phyloP scores from a whole-genome alignment of 2,888 invertebrate species.

The Tupiocoris notatus region DNA sequence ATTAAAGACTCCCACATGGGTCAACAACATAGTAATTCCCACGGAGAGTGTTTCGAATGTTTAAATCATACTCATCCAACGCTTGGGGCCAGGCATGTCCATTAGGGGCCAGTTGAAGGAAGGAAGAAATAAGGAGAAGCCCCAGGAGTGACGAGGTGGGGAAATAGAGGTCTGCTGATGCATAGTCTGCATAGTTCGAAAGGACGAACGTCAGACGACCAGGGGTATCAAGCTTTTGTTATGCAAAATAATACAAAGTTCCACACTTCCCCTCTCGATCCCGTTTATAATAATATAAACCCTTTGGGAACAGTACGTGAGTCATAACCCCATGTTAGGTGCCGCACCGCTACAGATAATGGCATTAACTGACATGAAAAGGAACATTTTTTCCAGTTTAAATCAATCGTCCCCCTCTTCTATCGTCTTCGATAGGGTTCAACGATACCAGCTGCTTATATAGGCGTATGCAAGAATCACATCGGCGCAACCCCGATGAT shows the following conservation, averaged over 20 bases:
- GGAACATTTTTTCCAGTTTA: conserved; percentile 15
- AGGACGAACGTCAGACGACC: conserved; percentile 26
- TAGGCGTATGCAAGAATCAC: conserved; percentile 5
- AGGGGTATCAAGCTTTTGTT: conserved; percentile 4
- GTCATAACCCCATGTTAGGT: conserved; percentile 24
- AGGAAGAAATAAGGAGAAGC: not conserved
- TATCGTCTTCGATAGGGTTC: not conserved
- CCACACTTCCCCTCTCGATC: not conserved
- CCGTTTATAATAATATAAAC: not conserved
- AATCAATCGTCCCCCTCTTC: conserved; percentile 31
- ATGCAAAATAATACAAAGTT: conserved; percentile 30
- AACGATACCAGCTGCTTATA: conserved; percentile 26
- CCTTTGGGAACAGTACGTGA: conserved; percentile 23
- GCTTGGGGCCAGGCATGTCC: conserved; percentile 12
- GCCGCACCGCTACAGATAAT: conserved; percentile 28
- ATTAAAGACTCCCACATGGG: not conserved
- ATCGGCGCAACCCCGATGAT: not conserved
- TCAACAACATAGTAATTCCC: not conserved
- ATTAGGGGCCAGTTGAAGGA: conserved; percentile 7
- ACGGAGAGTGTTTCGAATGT: not conserved
- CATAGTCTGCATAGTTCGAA: conserved; percentile 28
- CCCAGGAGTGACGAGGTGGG: no score
- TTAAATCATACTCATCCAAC: conserved; percentile 2
- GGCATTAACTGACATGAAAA: conserved; percentile 37
- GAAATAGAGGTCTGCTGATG: not conserved